A percentile compares a stretch with the other conserved stretches of the same genome.
phyloP scores from a whole-genome alignment of 2,888 invertebrate genomes.

The Drosophila cognata region DNA sequence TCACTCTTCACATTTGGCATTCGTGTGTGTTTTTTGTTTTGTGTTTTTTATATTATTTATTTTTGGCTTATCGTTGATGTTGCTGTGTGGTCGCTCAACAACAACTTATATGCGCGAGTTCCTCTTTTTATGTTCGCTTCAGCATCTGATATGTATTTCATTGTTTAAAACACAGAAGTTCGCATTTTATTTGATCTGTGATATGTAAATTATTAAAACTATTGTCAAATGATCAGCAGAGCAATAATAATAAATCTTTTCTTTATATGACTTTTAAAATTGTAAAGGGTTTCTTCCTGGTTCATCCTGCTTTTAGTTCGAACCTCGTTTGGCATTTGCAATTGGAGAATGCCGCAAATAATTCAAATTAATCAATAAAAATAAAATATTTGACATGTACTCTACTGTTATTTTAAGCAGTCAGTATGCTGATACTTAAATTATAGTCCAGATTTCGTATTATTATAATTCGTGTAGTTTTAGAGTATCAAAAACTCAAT shows the following conservation, averaged over 20 bases:
- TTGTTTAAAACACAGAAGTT: constrained; percentile 5
- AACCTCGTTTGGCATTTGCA: not conserved
- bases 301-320: not conserved
- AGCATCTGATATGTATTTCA: constrained; percentile 16
- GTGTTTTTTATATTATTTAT: constrained; percentile 10
- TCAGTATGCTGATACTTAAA: not conserved
- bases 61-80: constrained; percentile 41
- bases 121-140: constrained; percentile 6
- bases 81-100: constrained; percentile 64
- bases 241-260: not conserved
- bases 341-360: not conserved
- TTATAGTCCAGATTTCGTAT: not conserved
- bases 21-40: constrained; percentile 23
- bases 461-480: too few species aligned
- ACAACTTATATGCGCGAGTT: constrained; percentile 23
- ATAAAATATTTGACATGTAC: too few species aligned
- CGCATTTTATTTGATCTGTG: constrained; percentile 24
- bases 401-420: not conserved
- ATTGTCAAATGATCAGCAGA: not conserved
- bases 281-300: not conserved
- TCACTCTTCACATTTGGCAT: constrained; percentile 28
- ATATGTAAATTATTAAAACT: not conserved
- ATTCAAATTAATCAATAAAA: not conserved
- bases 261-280: not conserved
- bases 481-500: not conserved